Evolutionary conservation across 2,113 vertebrate species (phyloP), one percentile per base, ranked within the genome.

Genomic region (Shinisaurus crocodilurus): DNA sequence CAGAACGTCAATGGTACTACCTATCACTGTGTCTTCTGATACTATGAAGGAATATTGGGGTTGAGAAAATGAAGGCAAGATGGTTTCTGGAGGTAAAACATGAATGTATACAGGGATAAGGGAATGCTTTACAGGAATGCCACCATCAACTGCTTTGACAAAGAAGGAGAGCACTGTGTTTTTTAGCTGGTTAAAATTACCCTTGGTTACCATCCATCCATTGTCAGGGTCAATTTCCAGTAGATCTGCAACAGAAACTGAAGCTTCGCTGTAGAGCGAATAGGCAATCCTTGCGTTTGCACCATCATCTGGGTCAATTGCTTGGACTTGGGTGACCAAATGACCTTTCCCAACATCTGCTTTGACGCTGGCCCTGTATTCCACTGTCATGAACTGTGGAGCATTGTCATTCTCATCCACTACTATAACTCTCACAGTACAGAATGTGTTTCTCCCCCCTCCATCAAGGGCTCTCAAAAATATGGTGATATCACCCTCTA

Each of bases 151-250:
- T n/a, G 99, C 99, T 96, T 99, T 99, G 70, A 99, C 99, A 87
- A 99, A 99, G 95, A 99, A 99, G 0, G 99, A 99, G 75, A 99
- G 96, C 65, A 99, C 98, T 0, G 98, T 98, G 88, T 98, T 99
- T 95, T 97, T 98, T 69, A 98, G 94, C 45, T 98, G 98, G 94
- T 97, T 98, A 93, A 99, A 99, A 89, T 95, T 98, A 82, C 98
- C 98, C 94, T 99, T 99, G 2, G 99, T 99, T 81, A 99, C 98
- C 97, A 99, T 98, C 99, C 99, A 99, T 75, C 99, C 99, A 89
- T 98, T 99, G 94, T 99, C 99, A 23, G 98, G 98, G 92, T 99
- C 98, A 7, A 99, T 99, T 96, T 99, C 99, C 93, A 99, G 97
- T 88, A 99, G 97, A 90, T 99, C 98, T 16, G 98, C 97, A 80